Percentiles rank a stretch among this genome's conserved stretches.
Conservation (phyloP, 2,113 vertebrate species). For the Spilogale gracilis region DNA sequence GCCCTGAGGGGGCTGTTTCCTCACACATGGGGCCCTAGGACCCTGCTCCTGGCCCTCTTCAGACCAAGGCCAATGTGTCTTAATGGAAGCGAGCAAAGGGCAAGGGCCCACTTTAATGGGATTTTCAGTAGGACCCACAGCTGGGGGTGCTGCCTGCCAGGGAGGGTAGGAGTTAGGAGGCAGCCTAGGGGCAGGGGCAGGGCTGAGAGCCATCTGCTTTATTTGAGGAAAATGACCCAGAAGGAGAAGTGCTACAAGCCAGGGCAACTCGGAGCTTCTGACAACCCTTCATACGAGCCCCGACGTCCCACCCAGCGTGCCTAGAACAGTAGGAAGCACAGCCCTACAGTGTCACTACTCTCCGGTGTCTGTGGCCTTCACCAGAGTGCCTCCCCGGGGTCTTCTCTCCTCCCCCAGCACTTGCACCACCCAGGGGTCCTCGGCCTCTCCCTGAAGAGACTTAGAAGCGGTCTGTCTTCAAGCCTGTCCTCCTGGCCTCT, state of each 20-base stretch:
- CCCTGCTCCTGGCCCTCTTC: background rate
- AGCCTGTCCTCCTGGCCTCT: background rate
- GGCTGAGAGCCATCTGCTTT: background rate
- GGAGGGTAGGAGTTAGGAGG: background rate
- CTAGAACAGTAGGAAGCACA: too few relatives aligned
- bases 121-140: background rate
- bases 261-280: background rate
- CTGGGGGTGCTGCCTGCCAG: too few relatives aligned
- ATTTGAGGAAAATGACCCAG: background rate
- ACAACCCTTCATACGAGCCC: background rate
- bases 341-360: fast-evolving
- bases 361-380: background rate
- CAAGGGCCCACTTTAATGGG: background rate
- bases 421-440: background rate
- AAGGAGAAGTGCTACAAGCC: background rate
- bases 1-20: background rate
- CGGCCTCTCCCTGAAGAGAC: background rate
- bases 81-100: background rate
- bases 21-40: background rate
- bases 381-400: fast-evolving
- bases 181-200: fast-evolving
- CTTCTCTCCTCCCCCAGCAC: background rate
- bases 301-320: fast-evolving
- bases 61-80: background rate
- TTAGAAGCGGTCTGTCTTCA: background rate